Base-by-base conservation (phyloP, 1,140 invertebrate species). In the Drosophila sulfurigaster region DNA sequence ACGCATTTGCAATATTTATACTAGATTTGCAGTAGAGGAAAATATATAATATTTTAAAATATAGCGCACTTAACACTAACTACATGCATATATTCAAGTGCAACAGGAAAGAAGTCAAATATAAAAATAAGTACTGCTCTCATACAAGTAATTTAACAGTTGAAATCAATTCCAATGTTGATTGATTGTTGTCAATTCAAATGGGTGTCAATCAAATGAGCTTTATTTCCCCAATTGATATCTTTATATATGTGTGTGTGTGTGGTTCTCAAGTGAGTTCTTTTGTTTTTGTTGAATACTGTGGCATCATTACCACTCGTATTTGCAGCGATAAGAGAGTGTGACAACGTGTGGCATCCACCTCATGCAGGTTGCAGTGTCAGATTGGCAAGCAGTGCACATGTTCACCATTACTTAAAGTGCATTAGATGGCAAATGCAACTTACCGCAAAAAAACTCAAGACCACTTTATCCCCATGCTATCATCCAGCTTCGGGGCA, bases 341-440 rank as follows among this genome's bases (percentile, higher is more conserved):
- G 46, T 28, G 58, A 41, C 16, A 66, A 35, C 16, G 25, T 58
- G 32, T 5, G 64, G 48, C 51, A 66, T 56, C 41, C 45, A 32
- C 30, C 10, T 8, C 30, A 1, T 32, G 5, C 30, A 30, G 45
- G 10, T 45, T 54, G 71, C 60, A 62, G 65, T 59, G 71, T 68
- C 65, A 74, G 71, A 54, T 74, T 68, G 48, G 59, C 25, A 64
- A 71, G 58, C 59, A 70, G 10, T 54, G 73, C 59, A 75, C 73
- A 71, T 67, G 69, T 67, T 76, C 72, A 57, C 62, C 46, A 56
- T 66, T 46, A 62, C 35, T 66, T 76, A 49, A 76, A 76, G 74
- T 76, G 74, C 73, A 71, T 75, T 70, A 59, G 54, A 45, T 65
- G 60, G n/a, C 54, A 52, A 32, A 10, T 20, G 45, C 7, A 62